Percentiles rank a stretch among this genome's conserved stretches.
phyloP scores from a whole-genome alignment of 2,113 vertebrate genomes.

The Suricata suricatta region DNA sequence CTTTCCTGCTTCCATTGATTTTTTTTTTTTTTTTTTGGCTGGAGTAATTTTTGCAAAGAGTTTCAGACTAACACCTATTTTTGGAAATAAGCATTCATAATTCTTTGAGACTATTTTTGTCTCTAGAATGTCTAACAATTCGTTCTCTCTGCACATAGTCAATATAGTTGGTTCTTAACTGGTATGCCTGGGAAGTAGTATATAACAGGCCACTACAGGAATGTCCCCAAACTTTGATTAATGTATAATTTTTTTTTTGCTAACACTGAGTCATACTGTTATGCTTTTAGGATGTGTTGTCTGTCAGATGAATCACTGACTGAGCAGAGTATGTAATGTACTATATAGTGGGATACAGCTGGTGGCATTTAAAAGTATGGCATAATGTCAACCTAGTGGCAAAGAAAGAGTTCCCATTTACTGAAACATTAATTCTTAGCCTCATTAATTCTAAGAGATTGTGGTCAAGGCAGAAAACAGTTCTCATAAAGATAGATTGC shows the following conservation, averaged over 20 bases:
- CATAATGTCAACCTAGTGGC: neutral
- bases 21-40: neutral
- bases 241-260: neutral
- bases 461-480: neutral
- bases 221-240: neutral
- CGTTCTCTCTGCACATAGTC: neutral
- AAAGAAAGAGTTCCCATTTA: neutral
- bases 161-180: neutral
- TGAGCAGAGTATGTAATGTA: neutral
- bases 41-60: neutral
- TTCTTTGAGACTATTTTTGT: constrained; percentile 26
- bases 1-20: constrained; percentile 14
- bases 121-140: neutral
- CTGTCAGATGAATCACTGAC: neutral
- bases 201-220: neutral
- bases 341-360: neutral
- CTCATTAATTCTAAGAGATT: neutral
- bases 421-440: neutral
- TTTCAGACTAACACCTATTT: constrained; percentile 31
- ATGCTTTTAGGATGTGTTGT: neutral
- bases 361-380: neutral
- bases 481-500: neutral
- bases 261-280: neutral
- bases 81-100: constrained; percentile 8
- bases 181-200: neutral